A percentile compares a stretch with the other conserved stretches of the same genome.
Conservation (phyloP, 2,888 invertebrate genomes). For the Cryptosula pallasiana region DNA sequence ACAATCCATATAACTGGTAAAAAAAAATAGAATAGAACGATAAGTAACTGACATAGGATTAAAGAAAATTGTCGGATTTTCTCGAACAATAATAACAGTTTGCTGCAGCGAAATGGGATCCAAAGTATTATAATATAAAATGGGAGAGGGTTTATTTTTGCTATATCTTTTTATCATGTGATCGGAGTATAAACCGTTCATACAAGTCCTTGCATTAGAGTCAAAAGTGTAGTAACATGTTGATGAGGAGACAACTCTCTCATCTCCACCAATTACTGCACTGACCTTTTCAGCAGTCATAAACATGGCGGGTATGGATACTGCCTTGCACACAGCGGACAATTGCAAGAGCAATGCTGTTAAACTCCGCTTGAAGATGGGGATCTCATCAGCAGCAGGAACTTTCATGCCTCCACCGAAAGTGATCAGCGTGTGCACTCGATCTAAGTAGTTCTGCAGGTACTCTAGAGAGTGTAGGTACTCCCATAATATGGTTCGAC, state of each 20-base stretch:
- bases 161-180: too few relatives aligned
- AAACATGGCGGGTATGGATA: background rate
- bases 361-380: background rate
- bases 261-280: too few relatives aligned
- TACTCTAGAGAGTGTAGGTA: constrained; percentile 74
- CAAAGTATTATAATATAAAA: too few relatives aligned
- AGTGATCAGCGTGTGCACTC: constrained; percentile 55
- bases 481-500: constrained; percentile 73
- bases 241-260: background rate
- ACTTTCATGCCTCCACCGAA: background rate
- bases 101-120: too few relatives aligned
- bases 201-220: too few relatives aligned
- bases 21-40: too few relatives aligned
- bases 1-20: too few relatives aligned
- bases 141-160: too few relatives aligned
- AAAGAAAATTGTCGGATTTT: too few relatives aligned
- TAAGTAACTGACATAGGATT: too few relatives aligned
- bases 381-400: background rate
- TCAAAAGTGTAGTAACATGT: too few relatives aligned
- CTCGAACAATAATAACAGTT: background rate
- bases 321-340: background rate
- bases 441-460: constrained; percentile 61
- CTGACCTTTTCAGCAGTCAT: background rate
- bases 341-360: background rate
- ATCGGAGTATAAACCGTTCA: too few relatives aligned